phyloP scores from a whole-genome alignment of 2,888 invertebrate genomes.

The Calliopum simillimum region DNA sequence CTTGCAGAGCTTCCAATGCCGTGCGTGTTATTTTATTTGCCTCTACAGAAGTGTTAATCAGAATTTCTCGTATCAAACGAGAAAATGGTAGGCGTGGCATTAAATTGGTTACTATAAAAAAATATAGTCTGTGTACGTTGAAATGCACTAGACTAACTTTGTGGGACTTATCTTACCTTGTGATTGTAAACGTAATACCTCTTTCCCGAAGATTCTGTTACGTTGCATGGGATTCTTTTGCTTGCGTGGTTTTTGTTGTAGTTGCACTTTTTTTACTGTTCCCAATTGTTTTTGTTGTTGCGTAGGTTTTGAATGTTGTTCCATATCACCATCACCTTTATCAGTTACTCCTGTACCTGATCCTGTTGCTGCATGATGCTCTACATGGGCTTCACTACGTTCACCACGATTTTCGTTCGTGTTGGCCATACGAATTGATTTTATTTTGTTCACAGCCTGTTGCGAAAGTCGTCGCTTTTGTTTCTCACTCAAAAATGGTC shows the following conservation, averaged over 20 bases:
- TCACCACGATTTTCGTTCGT: too few relatives aligned
- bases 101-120: constrained; percentile 44
- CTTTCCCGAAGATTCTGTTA: constrained; percentile 30
- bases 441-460: too few relatives aligned
- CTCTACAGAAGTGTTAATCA: constrained; percentile 48
- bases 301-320: constrained; percentile 32
- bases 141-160: neutral
- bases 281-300: constrained; percentile 28
- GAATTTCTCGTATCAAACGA: constrained; percentile 67
- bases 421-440: too few relatives aligned
- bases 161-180: neutral
- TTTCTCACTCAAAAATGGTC: neutral
- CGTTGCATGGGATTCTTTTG: constrained; percentile 35
- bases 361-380: too few relatives aligned
- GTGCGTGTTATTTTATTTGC: constrained; percentile 57
- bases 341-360: neutral
- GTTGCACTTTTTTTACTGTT: neutral
- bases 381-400: too few relatives aligned
- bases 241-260: constrained; percentile 39
- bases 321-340: neutral
- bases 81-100: constrained; percentile 68
- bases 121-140: neutral
- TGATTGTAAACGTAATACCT: constrained; percentile 34
- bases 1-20: constrained; percentile 69
- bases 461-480: neutral